Conservation (phyloP, 2,797 vertebrate genomes). For the Phaenicophaeus curvirostris region DNA sequence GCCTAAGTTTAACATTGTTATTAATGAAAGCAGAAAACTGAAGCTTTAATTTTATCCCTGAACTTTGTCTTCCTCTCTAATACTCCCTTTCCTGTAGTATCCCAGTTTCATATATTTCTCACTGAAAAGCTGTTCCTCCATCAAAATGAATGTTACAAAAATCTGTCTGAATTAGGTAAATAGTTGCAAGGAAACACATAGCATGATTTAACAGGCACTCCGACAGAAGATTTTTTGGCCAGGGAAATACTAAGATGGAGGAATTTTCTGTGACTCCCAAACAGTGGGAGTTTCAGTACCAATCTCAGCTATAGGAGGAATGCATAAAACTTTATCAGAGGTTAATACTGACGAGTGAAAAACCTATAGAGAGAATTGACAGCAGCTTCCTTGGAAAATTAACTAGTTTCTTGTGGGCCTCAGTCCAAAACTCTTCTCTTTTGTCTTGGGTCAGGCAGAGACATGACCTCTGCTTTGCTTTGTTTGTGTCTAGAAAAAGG, state of each 20-base stretch:
- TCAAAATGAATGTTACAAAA: neutral
- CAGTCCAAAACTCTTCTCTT: neutral
- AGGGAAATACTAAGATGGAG: neutral
- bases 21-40: neutral
- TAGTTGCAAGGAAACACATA: neutral
- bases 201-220: neutral
- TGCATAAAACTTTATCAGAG: neutral
- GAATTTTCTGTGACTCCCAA: neutral
- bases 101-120: neutral
- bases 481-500: neutral
- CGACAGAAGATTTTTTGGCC: neutral
- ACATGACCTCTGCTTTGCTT: neutral
- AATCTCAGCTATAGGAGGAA: neutral
- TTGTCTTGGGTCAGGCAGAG: neutral
- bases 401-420: neutral
- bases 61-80: neutral
- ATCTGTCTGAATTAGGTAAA: neutral
- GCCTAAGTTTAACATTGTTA: neutral
- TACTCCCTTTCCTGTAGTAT: neutral
- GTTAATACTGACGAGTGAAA: neutral
- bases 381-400: neutral
- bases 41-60: neutral
- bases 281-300: neutral
- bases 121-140: neutral
- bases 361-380: too few relatives aligned